Evolutionary conservation across 2,888 invertebrate species (phyloP), one percentile per base, ranked within the genome.

Genomic region (Campoletis raptor): DNA sequence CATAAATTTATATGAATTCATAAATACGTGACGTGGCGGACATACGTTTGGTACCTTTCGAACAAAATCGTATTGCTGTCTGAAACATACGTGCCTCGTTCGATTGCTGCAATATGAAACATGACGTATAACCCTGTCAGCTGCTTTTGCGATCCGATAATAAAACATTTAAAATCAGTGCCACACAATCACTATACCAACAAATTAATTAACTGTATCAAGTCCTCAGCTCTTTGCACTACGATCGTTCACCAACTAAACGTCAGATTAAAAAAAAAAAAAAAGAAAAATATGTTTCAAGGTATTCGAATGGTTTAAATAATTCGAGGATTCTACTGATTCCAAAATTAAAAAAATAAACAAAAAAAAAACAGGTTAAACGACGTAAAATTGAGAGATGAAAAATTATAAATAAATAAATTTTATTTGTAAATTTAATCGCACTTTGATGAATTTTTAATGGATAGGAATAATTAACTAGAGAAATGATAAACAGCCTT

Each of bases 201-300:
- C 76, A 66, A 86, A 83, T 86, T 86, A 86, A 86, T 86, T 86
- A 86, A 86, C 83, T 77, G 81, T 83, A 81, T 72, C 36, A 86
- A 78, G 67, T 52, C 57, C 6, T 36, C 61, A 78, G 64, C 73
- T 67, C 66, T 80, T 81, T 45, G 72, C 66, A 57, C 80, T 69
- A 21, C 40, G 48, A 52, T 67, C 73, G 48, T 21, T 66, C 21
- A n/a, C 40, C 45, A 45, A 70, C 57, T 18, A 15, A 52, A 1
- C 30, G n/a, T 64, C 8, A 61, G 42, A 61, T 18, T 42, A 42
- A 30, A 30, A 66, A 45, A 24, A 69, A 70, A 40, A 72, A 42
- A 30, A 30, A 66, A 45, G n/a, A 69, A 70, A 40, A 72, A 72
- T 76, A 66, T 73, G 48, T 48, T 10, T 73, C 36, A 10, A 42